Percentiles rank a stretch among this genome's conserved stretches.
phyloP scores from a whole-genome alignment of 2,797 vertebrate genomes.

The Steatocranus sp. region DNA sequence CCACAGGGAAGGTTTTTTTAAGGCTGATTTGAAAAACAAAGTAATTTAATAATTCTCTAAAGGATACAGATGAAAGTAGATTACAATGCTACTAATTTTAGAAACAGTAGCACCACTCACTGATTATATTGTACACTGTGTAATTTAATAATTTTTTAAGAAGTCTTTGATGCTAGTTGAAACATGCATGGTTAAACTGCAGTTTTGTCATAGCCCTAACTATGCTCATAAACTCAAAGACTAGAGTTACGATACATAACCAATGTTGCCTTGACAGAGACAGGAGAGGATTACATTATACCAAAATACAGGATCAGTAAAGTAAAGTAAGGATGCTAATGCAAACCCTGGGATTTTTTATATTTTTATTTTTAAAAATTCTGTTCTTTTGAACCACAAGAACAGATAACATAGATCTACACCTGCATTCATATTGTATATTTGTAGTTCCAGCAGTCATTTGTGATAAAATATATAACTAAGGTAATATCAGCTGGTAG shows the following conservation, averaged over 20 bases:
- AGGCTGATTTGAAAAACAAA: neutral
- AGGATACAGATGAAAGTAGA: neutral
- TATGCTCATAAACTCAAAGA: neutral
- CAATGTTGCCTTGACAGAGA: neutral
- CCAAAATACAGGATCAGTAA: neutral
- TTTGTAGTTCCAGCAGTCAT: neutral
- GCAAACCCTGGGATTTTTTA: accelerated
- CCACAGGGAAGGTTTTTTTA: neutral
- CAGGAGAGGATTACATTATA: neutral
- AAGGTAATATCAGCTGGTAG: neutral
- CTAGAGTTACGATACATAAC: neutral
- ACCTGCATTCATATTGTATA: neutral
- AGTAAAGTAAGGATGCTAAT: neutral
- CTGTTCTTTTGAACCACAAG: neutral
- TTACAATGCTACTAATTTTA: neutral
- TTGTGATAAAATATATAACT: neutral
- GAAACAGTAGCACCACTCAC: neutral
- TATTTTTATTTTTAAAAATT: neutral
- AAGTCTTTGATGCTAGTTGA: neutral
- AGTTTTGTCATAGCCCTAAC: neutral
- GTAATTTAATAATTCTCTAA: neutral
- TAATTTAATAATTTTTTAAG: neutral
- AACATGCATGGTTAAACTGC: neutral
- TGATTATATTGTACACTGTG: neutral
- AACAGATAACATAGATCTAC: neutral